A percentile compares a stretch with the other conserved stretches of the same genome.
Evolutionary conservation across 2,888 invertebrate genomes (phyloP).

Genomic region (Agonopterix subpropinquella): DNA sequence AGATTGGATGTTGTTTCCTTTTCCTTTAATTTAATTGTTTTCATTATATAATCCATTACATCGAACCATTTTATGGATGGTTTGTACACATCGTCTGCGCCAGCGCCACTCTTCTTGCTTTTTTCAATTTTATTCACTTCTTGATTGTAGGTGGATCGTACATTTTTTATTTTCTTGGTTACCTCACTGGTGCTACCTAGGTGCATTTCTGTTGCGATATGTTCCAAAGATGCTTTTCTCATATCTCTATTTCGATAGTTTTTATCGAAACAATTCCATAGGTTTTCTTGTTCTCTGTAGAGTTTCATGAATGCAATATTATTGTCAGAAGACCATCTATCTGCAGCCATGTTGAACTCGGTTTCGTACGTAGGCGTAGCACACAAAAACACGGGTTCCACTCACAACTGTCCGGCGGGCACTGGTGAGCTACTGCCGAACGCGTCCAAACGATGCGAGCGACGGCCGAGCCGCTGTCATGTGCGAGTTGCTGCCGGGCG

Average conservation of each 20-base stretch:
- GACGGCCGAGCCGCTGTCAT: conserved; percentile 16
- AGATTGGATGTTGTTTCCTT: conserved; percentile 14
- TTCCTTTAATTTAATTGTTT: conserved; percentile 13
- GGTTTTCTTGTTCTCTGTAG: conserved; percentile 15
- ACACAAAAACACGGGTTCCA: conserved; percentile 11
- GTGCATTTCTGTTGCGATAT: conserved; percentile 6
- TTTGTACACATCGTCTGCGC: conserved; percentile 12
- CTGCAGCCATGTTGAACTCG: conserved; percentile 14
- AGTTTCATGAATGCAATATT: conserved; percentile 15
- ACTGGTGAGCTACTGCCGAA: conserved; percentile 17
- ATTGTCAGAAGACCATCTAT: conserved; percentile 16
- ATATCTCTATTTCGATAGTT: conserved; percentile 17
- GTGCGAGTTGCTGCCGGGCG: conserved; percentile 15
- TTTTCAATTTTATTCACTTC: conserved; percentile 14
- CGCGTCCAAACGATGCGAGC: conserved; percentile 18
- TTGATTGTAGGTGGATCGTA: conserved; percentile 14
- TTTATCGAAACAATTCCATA: conserved; percentile 16
- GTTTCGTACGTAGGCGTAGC: conserved; percentile 13
- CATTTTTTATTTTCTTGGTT: conserved; percentile 11
- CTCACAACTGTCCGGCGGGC: conserved; percentile 12
- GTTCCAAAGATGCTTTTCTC: conserved; percentile 9
- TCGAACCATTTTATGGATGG: conserved; percentile 13
- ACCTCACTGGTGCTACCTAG: neutral
- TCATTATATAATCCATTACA: conserved; percentile 5
- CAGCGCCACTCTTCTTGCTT: conserved; percentile 13